Percentiles rank a stretch among this genome's conserved stretches.
Evolutionary conservation across 92 coral and sea anemone species (phyloP).

Genomic region (Phenganax marumi): DNA sequence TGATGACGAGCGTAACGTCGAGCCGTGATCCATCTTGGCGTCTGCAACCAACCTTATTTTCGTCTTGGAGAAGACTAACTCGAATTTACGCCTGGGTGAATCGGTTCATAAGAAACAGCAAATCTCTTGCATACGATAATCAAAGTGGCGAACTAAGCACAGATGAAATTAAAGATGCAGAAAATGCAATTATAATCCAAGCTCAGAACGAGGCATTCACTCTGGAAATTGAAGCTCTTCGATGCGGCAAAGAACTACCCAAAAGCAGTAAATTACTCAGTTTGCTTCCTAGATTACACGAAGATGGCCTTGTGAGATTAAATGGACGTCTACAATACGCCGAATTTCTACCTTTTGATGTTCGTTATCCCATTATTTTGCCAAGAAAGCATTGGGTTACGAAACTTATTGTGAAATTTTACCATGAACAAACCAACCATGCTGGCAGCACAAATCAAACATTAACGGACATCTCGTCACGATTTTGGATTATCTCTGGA

Average conservation of each 20-base stretch:
- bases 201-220: constrained; percentile 47
- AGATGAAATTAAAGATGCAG: constrained; percentile 56
- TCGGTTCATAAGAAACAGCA: constrained; percentile 37
- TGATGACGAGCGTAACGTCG: neutral
- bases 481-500: constrained; percentile 40
- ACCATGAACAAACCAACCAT: constrained; percentile 32
- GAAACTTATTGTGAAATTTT: constrained; percentile 33
- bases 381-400: constrained; percentile 38
- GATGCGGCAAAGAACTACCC: constrained; percentile 6
- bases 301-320: constrained; percentile 50
- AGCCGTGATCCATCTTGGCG: constrained; percentile 14
- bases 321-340: constrained; percentile 50
- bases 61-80: constrained; percentile 29
- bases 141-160: neutral
- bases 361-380: constrained; percentile 10
- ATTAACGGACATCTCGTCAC: constrained; percentile 26
- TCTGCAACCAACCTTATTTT: constrained; percentile 28
- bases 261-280: constrained; percentile 34
- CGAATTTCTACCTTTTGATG: constrained; percentile 51
- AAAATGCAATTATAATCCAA: constrained; percentile 42
- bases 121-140: neutral
- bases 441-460: constrained; percentile 40
- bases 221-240: constrained; percentile 41
- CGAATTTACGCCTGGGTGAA: constrained; percentile 41
- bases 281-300: constrained; percentile 29